A percentile compares a stretch with the other conserved stretches of the same genome.
These are phyloP conservation scores for Lophochroa leadbeateri DNA, from an alignment of 2,113 vertebrate species.

Conservation along the genomic window DNA sequence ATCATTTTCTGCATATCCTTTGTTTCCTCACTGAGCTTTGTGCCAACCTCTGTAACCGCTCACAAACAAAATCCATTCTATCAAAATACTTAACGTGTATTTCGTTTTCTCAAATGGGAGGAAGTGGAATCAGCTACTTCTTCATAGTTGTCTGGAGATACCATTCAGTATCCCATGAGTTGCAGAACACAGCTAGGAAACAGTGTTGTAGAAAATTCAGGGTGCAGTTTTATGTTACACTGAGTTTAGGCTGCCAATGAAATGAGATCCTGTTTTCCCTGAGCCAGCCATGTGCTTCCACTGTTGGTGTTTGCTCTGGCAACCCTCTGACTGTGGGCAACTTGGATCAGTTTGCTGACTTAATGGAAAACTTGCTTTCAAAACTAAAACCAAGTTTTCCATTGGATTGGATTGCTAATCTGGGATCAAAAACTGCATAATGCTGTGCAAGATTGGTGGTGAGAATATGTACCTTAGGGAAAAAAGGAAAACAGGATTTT, in stretches of 20 bases:
- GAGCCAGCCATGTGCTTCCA: neutral
- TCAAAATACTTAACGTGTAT: neutral
- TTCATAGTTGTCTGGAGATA: accelerated
- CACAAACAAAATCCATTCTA: accelerated
- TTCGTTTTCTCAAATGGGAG: neutral
- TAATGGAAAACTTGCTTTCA: constrained; percentile 9
- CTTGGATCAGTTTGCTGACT: neutral
- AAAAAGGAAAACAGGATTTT: neutral
- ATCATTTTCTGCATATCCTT: neutral
- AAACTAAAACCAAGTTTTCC: neutral
- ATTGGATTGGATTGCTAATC: neutral
- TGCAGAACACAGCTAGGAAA: neutral
- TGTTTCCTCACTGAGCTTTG: neutral
- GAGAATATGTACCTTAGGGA: neutral
- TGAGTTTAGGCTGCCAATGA: neutral
- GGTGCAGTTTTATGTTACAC: neutral
- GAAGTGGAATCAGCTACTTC: neutral
- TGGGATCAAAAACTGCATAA: neutral
- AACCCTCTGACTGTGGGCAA: neutral
- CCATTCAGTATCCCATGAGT: neutral
- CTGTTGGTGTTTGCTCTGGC: constrained; percentile 46
- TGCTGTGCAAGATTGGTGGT: neutral
- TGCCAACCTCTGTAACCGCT: neutral
- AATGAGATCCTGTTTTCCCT: neutral
- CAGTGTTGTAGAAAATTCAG: neutral